Percentiles rank a stretch among this genome's conserved stretches.
These are phyloP conservation scores for Pipra filicauda DNA, from an alignment of 2,113 vertebrate species.

Conservation along the genomic window DNA sequence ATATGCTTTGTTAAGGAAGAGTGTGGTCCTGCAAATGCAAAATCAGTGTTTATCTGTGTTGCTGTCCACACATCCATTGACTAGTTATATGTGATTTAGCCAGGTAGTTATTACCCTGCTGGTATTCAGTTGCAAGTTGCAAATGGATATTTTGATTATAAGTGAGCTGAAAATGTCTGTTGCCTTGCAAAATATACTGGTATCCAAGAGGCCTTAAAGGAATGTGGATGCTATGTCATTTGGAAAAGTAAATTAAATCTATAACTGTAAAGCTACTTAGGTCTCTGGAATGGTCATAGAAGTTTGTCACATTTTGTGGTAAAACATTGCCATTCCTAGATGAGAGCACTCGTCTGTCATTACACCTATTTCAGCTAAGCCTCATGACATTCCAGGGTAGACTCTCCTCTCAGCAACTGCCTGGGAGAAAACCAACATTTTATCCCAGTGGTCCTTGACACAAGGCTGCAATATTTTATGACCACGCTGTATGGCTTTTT, in stretches of 20 bases:
- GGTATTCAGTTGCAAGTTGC: neutral
- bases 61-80: neutral
- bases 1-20: neutral
- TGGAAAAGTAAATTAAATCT: conserved; percentile 10
- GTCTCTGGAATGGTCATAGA: neutral
- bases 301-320: neutral
- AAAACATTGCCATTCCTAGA: neutral
- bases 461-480: neutral
- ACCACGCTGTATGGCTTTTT: neutral
- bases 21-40: neutral
- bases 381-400: neutral
- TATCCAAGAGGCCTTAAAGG: neutral
- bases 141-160: neutral
- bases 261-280: neutral
- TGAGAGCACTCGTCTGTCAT: neutral
- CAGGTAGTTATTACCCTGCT: neutral
- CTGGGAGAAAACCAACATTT: neutral
- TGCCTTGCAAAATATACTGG: neutral
- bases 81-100: neutral
- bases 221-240: neutral
- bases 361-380: neutral
- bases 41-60: neutral
- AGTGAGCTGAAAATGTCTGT: neutral
- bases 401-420: neutral
- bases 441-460: neutral